Conservation (phyloP, 2,888 invertebrate genomes). For the Tridacna gigas region DNA sequence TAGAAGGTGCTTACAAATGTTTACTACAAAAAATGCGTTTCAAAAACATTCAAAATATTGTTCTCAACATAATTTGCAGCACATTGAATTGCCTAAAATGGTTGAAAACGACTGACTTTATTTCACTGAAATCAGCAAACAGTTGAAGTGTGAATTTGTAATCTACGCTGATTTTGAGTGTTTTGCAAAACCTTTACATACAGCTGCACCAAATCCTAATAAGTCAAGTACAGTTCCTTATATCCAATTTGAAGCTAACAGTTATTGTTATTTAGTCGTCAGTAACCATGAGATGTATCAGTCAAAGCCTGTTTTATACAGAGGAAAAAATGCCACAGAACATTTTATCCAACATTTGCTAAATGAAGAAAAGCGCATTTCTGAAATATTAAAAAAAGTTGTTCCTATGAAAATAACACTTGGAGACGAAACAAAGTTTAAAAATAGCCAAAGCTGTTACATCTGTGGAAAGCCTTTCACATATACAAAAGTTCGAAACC, state of each 20-base stretch:
- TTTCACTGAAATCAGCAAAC: constrained; percentile 5
- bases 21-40: not conserved
- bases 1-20: constrained; percentile 16
- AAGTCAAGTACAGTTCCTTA: constrained; percentile 1
- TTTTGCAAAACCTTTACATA: not conserved
- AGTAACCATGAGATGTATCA: not conserved
- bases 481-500: not conserved
- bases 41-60: constrained; percentile 25
- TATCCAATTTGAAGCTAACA: not conserved
- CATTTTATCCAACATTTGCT: constrained; percentile 17
- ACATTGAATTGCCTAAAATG: not conserved
- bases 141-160: constrained; percentile 27
- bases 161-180: constrained; percentile 19
- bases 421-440: not conserved
- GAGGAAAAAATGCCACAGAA: constrained; percentile 14
- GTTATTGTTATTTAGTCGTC: not conserved
- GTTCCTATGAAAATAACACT: not conserved
- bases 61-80: not conserved
- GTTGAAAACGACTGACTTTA: constrained; percentile 1
- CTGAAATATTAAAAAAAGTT: not conserved
- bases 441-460: not conserved
- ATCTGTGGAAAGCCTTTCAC: not conserved
- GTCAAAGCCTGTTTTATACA: constrained; percentile 19
- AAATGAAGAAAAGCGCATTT: constrained; percentile 19
- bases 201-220: not conserved